Conservation (phyloP, 37 sponge, comb jelly and placozoan species). For the Ephydatia muelleri region DNA sequence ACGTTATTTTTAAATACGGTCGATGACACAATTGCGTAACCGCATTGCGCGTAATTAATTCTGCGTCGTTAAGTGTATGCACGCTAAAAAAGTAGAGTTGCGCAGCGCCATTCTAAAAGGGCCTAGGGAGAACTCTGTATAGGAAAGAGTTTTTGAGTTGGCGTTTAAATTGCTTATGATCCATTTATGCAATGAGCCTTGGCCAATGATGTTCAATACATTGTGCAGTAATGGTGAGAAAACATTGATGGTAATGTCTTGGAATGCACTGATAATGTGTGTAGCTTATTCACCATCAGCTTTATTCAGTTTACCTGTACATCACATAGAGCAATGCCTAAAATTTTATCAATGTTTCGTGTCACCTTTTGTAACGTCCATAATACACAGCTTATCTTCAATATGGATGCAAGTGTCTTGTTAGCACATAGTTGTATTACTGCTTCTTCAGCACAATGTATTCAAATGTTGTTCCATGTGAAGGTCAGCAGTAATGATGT, state of each 20-base stretch:
- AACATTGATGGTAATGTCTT: no score
- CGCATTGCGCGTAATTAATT: background rate
- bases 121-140: conserved; percentile 1
- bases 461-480: conserved; percentile 15
- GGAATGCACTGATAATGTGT: no score
- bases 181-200: no score
- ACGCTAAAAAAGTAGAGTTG: background rate
- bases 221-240: no score
- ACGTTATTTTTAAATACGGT: background rate
- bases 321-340: no score
- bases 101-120: background rate
- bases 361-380: background rate
- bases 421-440: conserved; percentile 3
- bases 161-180: no score
- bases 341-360: background rate
- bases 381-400: background rate
- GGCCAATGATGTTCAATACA: no score
- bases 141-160: no score
- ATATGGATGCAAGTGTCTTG: background rate
- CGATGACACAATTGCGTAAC: background rate
- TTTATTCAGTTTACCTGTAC: no score
- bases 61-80: background rate
- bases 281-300: no score
- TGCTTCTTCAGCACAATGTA: background rate
- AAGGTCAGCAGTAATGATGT: background rate